Evolutionary conservation across 2,113 vertebrate species (phyloP).

Genomic region (Tringa solitaria): DNA sequence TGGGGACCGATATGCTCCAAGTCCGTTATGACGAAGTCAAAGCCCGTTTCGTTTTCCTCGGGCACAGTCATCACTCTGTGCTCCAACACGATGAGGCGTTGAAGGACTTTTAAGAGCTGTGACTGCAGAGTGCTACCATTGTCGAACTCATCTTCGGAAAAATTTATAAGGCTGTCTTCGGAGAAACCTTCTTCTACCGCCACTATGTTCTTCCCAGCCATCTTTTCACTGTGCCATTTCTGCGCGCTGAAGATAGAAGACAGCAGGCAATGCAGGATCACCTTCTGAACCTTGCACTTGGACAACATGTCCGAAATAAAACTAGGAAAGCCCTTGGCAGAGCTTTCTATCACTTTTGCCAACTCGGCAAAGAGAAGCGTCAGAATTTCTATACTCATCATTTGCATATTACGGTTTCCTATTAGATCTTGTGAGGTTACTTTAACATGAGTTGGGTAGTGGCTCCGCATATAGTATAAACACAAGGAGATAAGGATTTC

Average conservation of each 20-base stretch:
- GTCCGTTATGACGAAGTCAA: conserved; percentile 88
- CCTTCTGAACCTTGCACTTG: conserved; percentile 98
- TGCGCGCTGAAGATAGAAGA: conserved; percentile 97
- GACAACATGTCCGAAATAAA: conserved; percentile 96
- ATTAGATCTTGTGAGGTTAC: conserved; percentile 89
- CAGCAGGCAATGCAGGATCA: conserved; percentile 93
- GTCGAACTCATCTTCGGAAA: conserved; percentile 95
- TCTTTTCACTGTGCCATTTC: conserved; percentile 92
- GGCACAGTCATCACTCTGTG: conserved; percentile 88
- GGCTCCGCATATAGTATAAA: conserved; percentile 93
- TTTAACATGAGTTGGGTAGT: conserved; percentile 92
- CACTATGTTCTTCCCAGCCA: conserved; percentile 81
- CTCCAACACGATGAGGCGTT: conserved; percentile 91
- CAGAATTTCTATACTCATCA: conserved; percentile 96
- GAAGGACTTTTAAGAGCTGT: conserved; percentile 90
- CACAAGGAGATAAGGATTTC: conserved; percentile 97
- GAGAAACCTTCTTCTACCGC: conserved; percentile 93
- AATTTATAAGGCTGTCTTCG: conserved; percentile 95
- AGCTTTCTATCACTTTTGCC: conserved; percentile 92
- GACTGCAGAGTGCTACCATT: conserved; percentile 93
- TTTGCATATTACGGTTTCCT: conserved; percentile 96
- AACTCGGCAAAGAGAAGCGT: conserved; percentile 93
- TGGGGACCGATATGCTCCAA: conserved; percentile 92
- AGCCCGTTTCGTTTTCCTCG: conserved; percentile 86
- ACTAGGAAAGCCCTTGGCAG: conserved; percentile 95